phyloP scores from a whole-genome alignment of 92 coral and sea anemone genomes.

The Phenganax stokvisi region DNA sequence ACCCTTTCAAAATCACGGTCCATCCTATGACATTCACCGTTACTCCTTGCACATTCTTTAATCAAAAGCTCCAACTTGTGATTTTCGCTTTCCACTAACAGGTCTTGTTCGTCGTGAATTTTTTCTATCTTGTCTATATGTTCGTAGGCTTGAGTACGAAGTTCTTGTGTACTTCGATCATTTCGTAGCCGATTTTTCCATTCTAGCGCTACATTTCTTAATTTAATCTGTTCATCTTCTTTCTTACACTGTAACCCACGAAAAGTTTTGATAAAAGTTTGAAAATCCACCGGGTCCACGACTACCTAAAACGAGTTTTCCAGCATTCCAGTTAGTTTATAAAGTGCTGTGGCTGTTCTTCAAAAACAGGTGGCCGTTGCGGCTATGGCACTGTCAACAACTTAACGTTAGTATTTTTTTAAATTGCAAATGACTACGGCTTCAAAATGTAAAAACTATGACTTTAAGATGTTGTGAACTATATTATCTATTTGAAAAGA shows the following conservation, averaged over 20 bases:
- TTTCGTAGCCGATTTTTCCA: slow-evolving; percentile 63
- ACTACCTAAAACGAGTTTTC: neutral
- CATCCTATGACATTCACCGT: slow-evolving; percentile 2
- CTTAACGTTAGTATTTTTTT: neutral
- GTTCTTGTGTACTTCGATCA: slow-evolving; percentile 50
- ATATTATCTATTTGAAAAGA: neutral
- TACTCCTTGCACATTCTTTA: neutral
- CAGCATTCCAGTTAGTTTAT: too few species aligned
- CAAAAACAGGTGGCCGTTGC: slow-evolving; percentile 3
- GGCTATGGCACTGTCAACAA: neutral
- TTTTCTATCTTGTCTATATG: slow-evolving; percentile 56
- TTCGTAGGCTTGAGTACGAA: slow-evolving; percentile 59
- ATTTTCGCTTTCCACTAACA: slow-evolving; percentile 63
- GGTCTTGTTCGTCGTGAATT: slow-evolving; percentile 66
- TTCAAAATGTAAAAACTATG: neutral
- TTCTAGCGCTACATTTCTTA: slow-evolving; percentile 70
- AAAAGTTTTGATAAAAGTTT: slow-evolving; percentile 48
- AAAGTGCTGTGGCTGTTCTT: too few species aligned
- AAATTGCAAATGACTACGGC: neutral
- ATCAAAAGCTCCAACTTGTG: slow-evolving; percentile 36
- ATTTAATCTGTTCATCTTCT: slow-evolving; percentile 72
- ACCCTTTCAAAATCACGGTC: neutral
- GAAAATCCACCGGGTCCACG: slow-evolving; percentile 31
- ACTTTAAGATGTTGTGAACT: neutral
- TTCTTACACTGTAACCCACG: slow-evolving; percentile 60